Percentiles rank a stretch among this genome's conserved stretches.
Conservation (phyloP, 2,888 invertebrate genomes). For the Gonocerus acuteangulatus region DNA sequence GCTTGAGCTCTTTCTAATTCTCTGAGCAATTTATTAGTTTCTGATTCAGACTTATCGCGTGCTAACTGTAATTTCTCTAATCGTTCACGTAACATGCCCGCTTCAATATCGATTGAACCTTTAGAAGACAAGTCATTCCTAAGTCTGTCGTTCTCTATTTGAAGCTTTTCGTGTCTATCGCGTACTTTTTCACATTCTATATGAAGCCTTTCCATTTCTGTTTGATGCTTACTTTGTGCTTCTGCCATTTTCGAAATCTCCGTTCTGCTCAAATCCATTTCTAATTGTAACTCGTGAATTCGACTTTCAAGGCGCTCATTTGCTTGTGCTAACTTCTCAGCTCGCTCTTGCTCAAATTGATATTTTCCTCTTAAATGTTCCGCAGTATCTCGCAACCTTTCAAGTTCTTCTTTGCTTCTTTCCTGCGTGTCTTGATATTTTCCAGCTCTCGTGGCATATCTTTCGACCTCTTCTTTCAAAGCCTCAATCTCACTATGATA, state of each 20-base stretch:
- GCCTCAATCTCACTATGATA: slow-evolving; percentile 64
- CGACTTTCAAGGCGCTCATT: slow-evolving; percentile 66
- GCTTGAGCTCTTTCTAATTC: slow-evolving; percentile 67
- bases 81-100: slow-evolving; percentile 76
- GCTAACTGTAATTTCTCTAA: slow-evolving; percentile 76
- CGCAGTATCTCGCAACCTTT: slow-evolving; percentile 48
- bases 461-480: slow-evolving; percentile 68
- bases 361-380: slow-evolving; percentile 74
- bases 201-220: slow-evolving; percentile 72
- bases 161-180: slow-evolving; percentile 78
- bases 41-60: slow-evolving; percentile 79
- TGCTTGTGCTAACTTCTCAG: slow-evolving; percentile 66
- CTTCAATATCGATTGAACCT: slow-evolving; percentile 46
- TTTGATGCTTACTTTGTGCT: slow-evolving; percentile 69
- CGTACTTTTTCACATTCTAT: slow-evolving; percentile 84
- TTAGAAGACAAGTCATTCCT: slow-evolving; percentile 51
- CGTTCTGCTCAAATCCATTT: slow-evolving; percentile 68
- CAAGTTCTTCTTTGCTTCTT: slow-evolving; percentile 62
- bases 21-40: slow-evolving; percentile 53
- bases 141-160: slow-evolving; percentile 67
- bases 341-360: slow-evolving; percentile 64
- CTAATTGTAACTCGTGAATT: slow-evolving; percentile 71
- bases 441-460: slow-evolving; percentile 56
- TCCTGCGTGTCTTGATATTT: slow-evolving; percentile 44
- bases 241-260: slow-evolving; percentile 67